Conservation (phyloP, 2,797 vertebrate species). For the Sylvilagus floridanus region DNA sequence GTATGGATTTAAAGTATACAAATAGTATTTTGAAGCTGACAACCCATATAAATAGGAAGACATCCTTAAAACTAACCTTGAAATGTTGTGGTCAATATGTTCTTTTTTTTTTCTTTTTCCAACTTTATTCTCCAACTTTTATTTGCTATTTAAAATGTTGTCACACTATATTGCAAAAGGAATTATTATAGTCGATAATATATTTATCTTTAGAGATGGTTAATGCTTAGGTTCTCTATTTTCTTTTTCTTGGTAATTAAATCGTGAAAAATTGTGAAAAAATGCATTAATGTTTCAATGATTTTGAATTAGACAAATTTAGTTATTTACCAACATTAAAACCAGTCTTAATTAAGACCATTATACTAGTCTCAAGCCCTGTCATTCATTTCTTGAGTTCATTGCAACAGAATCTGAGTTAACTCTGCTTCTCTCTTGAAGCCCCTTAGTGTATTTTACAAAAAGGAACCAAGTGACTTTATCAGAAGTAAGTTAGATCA, state of each 20-base stretch:
- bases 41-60: neutral
- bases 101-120: neutral
- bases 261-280: neutral
- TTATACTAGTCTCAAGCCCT: neutral
- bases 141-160: neutral
- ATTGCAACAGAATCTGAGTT: neutral
- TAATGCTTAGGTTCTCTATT: neutral
- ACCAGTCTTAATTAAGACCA: neutral
- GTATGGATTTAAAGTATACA: too few relatives aligned
- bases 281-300: neutral
- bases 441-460: neutral
- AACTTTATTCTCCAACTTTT: neutral
- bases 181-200: neutral
- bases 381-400: neutral
- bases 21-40: neutral
- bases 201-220: constrained; percentile 19
- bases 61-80: neutral
- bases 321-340: neutral
- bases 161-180: neutral
- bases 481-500: neutral
- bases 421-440: neutral
- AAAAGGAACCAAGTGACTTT: neutral
- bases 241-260: neutral
- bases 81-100: neutral
- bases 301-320: constrained; percentile 16